Evolutionary conservation across 2,797 vertebrate species (phyloP), one percentile per base, ranked within the genome.

Genomic region (Hapalemur alaotrensis): DNA sequence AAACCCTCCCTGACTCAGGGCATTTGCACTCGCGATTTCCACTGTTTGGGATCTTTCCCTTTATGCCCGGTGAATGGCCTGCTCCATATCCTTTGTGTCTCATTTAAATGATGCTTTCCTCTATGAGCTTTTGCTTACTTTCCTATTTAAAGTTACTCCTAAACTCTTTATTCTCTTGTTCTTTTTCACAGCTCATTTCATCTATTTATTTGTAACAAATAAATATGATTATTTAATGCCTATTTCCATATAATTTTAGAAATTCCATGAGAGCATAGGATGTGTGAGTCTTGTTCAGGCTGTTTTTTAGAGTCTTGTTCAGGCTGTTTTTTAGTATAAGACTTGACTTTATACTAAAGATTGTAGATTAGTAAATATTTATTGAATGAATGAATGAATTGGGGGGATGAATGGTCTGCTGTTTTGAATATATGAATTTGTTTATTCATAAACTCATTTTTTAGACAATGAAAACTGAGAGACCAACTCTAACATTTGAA

Each of bases 401-500:
- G 54, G 46, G 35, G 73, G 13, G 43, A 32, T 80, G 75, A 89
- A 69, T 91, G 43, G 41, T 67, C 72, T 89, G 48, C 9, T 90
- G 1, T 93, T 92, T 86, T 50, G 32, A 93, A 32, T 76, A 48
- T 79, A 46, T 73, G 2, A 94, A 78, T 69, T 65, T 38, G 89
- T 96, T 97, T 96, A 83, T 92, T 95, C 67, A 86, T 84, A 96
- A 97, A 85, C 43, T 72, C 48, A 91, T 73, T 75, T 96, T 87
- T 95, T 95, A 95, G 89, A 84, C 57, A 92, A 50, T 86, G 96
- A 97, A 97, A 97, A 98, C 93, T 93, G 96, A 98, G 87, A 96
- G 25, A 61, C 18, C 30, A 63, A 54, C 63, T 92, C 72, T 67
- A 87, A 87, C 61, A 89, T 96, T 96, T 91, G 95, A 89, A 98